These are phyloP conservation scores for Pyrgilauda ruficollis DNA, from an alignment of 2,113 vertebrate species.

Conservation along the genomic window DNA sequence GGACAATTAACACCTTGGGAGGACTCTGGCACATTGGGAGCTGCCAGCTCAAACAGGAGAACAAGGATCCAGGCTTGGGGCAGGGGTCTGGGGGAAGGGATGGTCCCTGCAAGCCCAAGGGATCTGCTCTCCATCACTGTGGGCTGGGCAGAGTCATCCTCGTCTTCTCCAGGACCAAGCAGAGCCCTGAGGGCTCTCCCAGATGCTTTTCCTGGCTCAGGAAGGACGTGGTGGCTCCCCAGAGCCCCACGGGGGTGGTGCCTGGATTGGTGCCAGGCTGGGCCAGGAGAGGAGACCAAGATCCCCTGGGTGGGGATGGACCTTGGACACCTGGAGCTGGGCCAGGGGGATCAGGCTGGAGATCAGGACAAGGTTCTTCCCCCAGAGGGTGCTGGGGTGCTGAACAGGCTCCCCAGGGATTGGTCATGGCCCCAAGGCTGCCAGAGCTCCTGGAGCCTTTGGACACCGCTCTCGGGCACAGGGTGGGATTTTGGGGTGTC, in stretches of 20 bases:
- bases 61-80: not conserved
- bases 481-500: not conserved
- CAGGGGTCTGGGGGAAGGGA: not conserved
- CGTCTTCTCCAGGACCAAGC: not conserved
- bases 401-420: not conserved
- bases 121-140: not conserved
- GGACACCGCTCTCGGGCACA: fast-evolving
- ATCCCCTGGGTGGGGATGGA: not conserved
- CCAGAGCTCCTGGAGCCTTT: not conserved
- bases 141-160: not conserved
- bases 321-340: not conserved
- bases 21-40: not conserved
- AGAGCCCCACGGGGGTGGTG: not conserved
- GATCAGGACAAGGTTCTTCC: not conserved
- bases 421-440: fast-evolving
- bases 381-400: not conserved
- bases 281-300: fast-evolving
- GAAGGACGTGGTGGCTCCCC: fast-evolving
- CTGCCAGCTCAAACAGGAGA: not conserved
- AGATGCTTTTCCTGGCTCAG: not conserved
- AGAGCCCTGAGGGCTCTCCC: not conserved
- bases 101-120: not conserved
- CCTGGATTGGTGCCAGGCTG: not conserved
- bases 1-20: not conserved
- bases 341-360: not conserved